These are phyloP conservation scores for Habropoda laboriosa DNA, from an alignment of 1,140 invertebrate species.

Conservation along the genomic window DNA sequence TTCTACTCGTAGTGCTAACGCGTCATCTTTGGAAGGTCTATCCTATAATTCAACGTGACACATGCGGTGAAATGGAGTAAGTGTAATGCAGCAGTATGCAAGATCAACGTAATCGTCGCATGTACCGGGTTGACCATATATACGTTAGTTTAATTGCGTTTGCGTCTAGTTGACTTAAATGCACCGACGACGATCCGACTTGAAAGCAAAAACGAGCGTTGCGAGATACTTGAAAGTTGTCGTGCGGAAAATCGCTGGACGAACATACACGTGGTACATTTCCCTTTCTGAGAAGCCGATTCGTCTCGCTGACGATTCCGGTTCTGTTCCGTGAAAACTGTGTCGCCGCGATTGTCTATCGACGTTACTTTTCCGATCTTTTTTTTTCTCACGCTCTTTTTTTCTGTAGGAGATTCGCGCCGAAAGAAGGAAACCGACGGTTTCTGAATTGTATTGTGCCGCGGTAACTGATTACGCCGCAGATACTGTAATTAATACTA, in stretches of 20 bases:
- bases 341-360: constrained; percentile 14
- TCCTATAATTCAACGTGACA: background rate
- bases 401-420: background rate
- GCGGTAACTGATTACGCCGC: too few relatives aligned
- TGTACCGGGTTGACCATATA: background rate
- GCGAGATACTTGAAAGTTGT: constrained; percentile 40
- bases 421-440: background rate
- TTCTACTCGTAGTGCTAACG: background rate
- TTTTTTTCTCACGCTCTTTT: constrained; percentile 19
- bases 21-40: constrained; percentile 20
- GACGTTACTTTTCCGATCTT: constrained; percentile 5
- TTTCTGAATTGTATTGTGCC: background rate
- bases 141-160: constrained; percentile 11
- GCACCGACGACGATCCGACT: constrained; percentile 8
- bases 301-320: constrained; percentile 53
- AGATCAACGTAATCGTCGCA: constrained; percentile 1
- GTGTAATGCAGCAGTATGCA: background rate
- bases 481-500: background rate
- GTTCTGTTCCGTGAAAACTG: constrained; percentile 39
- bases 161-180: background rate
- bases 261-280: constrained; percentile 42
- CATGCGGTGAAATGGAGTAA: background rate
- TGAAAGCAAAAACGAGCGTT: constrained; percentile 26
- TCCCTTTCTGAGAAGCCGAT: constrained; percentile 61
- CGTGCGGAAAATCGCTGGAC: constrained; percentile 56